Base-by-base conservation (phyloP, 2,113 vertebrate species). In the Cyprinodon brontotheroides region DNA sequence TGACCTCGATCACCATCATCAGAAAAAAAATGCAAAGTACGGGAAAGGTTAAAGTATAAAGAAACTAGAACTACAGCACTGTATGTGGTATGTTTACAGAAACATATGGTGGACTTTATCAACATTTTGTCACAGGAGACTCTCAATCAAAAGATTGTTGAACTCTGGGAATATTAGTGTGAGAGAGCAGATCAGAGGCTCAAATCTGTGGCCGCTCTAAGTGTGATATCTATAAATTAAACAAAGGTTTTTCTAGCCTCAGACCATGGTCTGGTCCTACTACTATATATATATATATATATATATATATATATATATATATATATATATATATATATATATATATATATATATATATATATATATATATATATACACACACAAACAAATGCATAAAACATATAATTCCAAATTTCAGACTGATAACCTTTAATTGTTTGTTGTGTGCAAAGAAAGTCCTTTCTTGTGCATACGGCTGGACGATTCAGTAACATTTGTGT, bases 401-500 rank as follows among this genome's bases (percentile, higher is more conserved):
- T 65, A 11, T 39, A 22, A n/a, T n/a, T 65, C 39, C 20, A 38
- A 41, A 20, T 10, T 10, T 40, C 37, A 17, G 15, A 8, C 40
- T 17, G 8, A 20, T 40, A 40, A 50, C 15, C 40, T 64, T 20
- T 20, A 29, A 63, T 15, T 11, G 6, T 63, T 3, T 38, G 1
- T 37, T 40, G 38, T 64, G 15, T 15, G 29, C 2, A 8, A 3
- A 20, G 3, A 9, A 40, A 39, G 8, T 10, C 38, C 15, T 39
- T 63, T 39, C 20, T 40, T 64, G 2, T 15, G 40, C 15, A 41
- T 4, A 5, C 17, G 48, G 13, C 48, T 17, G 14, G 40, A 60
- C 41, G 38, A 74, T 11, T 67, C 59, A 75, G 37, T 60, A 11
- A 48, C 17, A 68, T 39, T 73, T 65, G 12, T 29, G 39, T 65